A percentile compares a stretch with the other conserved stretches of the same genome.
These are phyloP conservation scores for Halictus rubicundus DNA, from an alignment of 1,140 invertebrate genomes.

Conservation along the genomic window DNA sequence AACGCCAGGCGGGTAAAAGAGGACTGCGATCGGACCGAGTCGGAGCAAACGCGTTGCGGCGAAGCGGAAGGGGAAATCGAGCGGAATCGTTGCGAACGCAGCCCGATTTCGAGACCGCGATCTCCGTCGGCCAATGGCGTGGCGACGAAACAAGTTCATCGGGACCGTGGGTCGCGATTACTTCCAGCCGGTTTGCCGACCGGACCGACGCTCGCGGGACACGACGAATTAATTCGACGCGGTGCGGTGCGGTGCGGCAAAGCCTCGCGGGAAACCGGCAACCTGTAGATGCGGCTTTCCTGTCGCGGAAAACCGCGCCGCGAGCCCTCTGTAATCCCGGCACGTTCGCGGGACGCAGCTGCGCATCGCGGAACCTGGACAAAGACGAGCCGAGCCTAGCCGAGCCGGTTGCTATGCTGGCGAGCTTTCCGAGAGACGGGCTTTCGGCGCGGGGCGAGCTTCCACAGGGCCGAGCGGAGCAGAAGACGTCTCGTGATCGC, in stretches of 20 bases:
- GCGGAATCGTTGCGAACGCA: too few relatives aligned
- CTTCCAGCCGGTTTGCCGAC: constrained; percentile 64
- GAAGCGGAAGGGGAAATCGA: too few relatives aligned
- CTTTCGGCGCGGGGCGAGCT: too few relatives aligned
- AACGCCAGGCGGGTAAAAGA: too few relatives aligned
- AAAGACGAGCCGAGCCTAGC: constrained; percentile 46
- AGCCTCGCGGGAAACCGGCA: constrained; percentile 64
- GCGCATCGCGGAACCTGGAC: constrained; percentile 45
- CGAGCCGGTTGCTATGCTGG: too few relatives aligned
- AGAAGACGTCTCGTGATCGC: constrained; percentile 48
- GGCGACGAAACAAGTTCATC: background rate
- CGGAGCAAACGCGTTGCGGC: too few relatives aligned
- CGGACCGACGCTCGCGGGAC: constrained; percentile 59
- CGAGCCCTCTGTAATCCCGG: constrained; percentile 21
- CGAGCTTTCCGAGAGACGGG: too few relatives aligned
- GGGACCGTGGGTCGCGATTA: constrained; percentile 51
- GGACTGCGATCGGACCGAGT: too few relatives aligned
- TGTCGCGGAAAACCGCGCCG: background rate
- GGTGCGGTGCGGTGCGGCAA: constrained; percentile 13
- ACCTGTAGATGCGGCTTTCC: constrained; percentile 69
- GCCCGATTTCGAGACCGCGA: too few relatives aligned
- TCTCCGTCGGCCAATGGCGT: too few relatives aligned
- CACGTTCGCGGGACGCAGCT: constrained; percentile 52
- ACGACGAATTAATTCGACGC: constrained; percentile 69
- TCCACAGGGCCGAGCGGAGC: constrained; percentile 22